Percentiles rank a stretch among this genome's conserved stretches.
Evolutionary conservation across 2,797 vertebrate species (phyloP).

Genomic region (Synaphobranchus kaupii): DNA sequence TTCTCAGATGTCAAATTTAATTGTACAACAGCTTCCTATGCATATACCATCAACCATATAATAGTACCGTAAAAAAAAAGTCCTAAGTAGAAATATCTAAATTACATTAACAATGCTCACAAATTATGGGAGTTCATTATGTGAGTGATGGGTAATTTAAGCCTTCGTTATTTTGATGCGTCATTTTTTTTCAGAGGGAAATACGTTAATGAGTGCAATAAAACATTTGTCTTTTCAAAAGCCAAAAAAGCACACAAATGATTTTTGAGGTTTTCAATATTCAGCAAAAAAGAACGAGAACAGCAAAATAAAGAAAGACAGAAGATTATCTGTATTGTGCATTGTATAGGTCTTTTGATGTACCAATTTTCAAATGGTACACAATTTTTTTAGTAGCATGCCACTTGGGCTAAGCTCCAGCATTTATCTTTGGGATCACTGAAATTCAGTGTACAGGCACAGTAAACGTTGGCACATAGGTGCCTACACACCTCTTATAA

Average conservation of each 20-base stretch:
- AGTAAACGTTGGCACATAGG: neutral
- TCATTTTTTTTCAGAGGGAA: conserved; percentile 85
- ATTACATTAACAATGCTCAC: conserved; percentile 92
- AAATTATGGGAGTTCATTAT: conserved; percentile 93
- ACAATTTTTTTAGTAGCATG: neutral
- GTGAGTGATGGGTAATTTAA: conserved; percentile 93
- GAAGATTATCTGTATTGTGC: conserved; percentile 34
- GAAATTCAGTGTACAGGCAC: neutral
- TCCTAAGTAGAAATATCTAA: conserved; percentile 88
- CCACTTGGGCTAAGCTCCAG: neutral
- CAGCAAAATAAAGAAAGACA: neutral
- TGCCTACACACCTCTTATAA: neutral
- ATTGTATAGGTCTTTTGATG: conserved; percentile 69
- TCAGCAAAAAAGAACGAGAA: conserved; percentile 64
- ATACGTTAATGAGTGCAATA: conserved; percentile 96
- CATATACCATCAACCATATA: conserved; percentile 88
- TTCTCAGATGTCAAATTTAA: conserved; percentile 87
- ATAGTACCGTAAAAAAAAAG: conserved; percentile 87
- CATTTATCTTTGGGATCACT: conserved; percentile 5
- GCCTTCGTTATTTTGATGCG: conserved; percentile 93
- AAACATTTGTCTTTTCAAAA: conserved; percentile 85
- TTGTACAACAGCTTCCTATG: conserved; percentile 91
- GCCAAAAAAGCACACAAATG: conserved; percentile 49
- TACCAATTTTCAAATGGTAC: neutral
- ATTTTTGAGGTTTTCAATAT: conserved; percentile 77